Conservation (phyloP, 2,113 vertebrate genomes). For the Barbus barbus region DNA sequence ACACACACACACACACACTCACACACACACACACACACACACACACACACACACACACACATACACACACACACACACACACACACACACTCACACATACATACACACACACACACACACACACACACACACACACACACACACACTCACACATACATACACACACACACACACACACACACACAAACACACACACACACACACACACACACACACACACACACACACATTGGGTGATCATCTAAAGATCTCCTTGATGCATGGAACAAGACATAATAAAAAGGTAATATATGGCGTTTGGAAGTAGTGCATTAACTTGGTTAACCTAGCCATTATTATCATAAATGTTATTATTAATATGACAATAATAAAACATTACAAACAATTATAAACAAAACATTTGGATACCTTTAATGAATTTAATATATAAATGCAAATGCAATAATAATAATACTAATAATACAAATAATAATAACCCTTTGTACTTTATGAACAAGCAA, state of each 20-base stretch:
- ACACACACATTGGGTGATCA: not conserved
- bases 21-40: not conserved
- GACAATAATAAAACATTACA: not conserved
- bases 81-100: too few relatives aligned
- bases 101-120: too few relatives aligned
- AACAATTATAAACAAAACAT: not conserved
- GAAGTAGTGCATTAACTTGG: not conserved
- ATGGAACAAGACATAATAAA: not conserved
- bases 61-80: not conserved
- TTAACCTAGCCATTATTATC: not conserved
- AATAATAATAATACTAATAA: not conserved
- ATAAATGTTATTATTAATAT: not conserved
- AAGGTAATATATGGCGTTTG: not conserved
- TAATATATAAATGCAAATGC: not conserved
- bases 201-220: too few relatives aligned
- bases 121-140: not conserved
- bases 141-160: not conserved
- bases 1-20: not conserved
- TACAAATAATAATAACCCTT: too few relatives aligned
- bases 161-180: too few relatives aligned
- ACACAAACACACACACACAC: too few relatives aligned
- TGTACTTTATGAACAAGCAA: too few relatives aligned
- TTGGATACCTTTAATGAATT: not conserved
- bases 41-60: not conserved
- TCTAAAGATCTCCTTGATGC: not conserved